These are phyloP conservation scores for Vidua macroura DNA, from an alignment of 2,113 vertebrate species.

Conservation along the genomic window DNA sequence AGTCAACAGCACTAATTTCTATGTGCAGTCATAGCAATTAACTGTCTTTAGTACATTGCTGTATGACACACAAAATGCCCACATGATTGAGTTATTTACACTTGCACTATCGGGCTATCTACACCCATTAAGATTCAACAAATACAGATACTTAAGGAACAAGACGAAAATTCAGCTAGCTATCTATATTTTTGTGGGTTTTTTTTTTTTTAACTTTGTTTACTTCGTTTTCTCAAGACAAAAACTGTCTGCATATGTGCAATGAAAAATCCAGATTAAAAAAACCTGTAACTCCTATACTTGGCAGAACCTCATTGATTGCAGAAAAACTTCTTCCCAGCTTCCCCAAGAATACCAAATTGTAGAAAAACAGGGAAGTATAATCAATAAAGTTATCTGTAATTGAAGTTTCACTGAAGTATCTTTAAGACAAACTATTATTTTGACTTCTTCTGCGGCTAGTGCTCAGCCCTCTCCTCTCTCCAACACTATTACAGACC, in stretches of 20 bases:
- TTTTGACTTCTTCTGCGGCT: background rate
- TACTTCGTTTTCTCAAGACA: background rate
- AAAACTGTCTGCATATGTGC: background rate
- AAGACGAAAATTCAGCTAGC: background rate
- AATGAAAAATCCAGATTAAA: background rate
- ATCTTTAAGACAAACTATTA: background rate
- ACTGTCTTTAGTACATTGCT: background rate
- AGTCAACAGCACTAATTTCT: background rate
- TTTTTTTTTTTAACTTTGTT: background rate
- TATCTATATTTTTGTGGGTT: accelerated
- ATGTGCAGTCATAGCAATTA: background rate
- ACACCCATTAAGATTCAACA: background rate
- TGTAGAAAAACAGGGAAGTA: background rate
- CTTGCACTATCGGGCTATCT: background rate
- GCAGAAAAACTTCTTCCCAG: background rate
- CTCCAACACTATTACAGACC: background rate
- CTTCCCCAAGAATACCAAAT: background rate
- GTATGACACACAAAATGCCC: background rate
- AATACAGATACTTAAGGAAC: background rate
- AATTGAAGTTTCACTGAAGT: background rate
- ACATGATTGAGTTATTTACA: background rate
- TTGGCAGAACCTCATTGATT: background rate
- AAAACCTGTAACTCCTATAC: background rate
- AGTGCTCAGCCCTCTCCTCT: background rate
- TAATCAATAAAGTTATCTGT: background rate